phyloP scores from a whole-genome alignment of 2,888 invertebrate genomes.

The Pyrocoelia pectoralis region DNA sequence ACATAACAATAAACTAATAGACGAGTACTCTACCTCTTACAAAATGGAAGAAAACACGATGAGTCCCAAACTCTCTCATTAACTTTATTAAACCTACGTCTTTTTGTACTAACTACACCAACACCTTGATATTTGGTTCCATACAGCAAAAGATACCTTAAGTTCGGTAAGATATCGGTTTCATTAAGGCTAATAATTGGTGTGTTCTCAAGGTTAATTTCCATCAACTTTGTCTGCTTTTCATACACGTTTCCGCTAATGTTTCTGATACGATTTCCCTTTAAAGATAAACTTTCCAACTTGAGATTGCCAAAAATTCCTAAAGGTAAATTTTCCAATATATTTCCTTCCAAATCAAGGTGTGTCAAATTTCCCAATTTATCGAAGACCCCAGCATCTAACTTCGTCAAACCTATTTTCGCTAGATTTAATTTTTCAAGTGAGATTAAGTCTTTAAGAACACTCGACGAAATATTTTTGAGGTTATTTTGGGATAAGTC shows the following conservation, averaged over 20 bases:
- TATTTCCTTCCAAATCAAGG: not conserved
- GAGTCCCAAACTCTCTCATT: not conserved
- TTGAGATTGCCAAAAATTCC: not conserved
- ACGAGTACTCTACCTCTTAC: too few relatives aligned
- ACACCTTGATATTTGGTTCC: not conserved
- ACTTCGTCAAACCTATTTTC: not conserved
- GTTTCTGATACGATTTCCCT: not conserved
- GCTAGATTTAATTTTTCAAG: not conserved
- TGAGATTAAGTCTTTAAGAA: not conserved
- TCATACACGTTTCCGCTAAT: not conserved
- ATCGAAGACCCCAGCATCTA: not conserved
- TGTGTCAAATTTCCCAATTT: not conserved
- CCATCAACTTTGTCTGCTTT: not conserved
- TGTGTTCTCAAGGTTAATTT: constrained; percentile 8
- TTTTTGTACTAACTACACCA: not conserved
- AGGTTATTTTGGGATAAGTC: not conserved
- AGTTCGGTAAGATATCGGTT: not conserved
- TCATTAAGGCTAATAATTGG: not conserved
- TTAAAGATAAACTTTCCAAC: not conserved
- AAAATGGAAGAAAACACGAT: not conserved
- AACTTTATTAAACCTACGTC: not conserved
- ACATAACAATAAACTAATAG: too few relatives aligned
- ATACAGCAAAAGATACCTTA: not conserved
- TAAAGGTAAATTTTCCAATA: not conserved
- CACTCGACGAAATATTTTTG: not conserved